These are phyloP conservation scores for Cyrtorhinus lividipennis DNA, from an alignment of 1,140 invertebrate species.

Conservation along the genomic window DNA sequence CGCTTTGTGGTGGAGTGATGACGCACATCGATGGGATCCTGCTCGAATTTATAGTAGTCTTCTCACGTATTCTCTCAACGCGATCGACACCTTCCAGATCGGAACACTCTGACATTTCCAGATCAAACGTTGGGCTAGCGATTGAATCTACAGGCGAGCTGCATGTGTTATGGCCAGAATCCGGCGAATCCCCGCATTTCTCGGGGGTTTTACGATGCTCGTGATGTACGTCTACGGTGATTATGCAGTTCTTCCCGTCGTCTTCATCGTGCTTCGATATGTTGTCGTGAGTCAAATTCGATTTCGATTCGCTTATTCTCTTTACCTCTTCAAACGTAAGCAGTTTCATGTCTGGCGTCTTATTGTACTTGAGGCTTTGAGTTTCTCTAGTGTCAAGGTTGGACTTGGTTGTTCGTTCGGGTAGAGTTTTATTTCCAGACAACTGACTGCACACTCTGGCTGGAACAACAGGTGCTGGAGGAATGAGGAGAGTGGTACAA, in stretches of 20 bases:
- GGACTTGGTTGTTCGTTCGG: slow-evolving; percentile 17
- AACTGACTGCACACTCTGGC: slow-evolving; percentile 47
- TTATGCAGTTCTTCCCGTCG: slow-evolving; percentile 21
- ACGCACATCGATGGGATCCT: slow-evolving; percentile 85
- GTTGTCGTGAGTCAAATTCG: slow-evolving; percentile 25
- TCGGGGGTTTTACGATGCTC: slow-evolving; percentile 20
- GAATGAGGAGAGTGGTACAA: slow-evolving; percentile 52
- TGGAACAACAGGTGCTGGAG: slow-evolving; percentile 39
- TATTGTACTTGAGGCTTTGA: slow-evolving; percentile 22
- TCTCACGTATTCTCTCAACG: slow-evolving; percentile 66
- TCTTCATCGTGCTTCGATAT: slow-evolving; percentile 21
- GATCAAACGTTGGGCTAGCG: slow-evolving; percentile 53
- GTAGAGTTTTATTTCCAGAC: slow-evolving; percentile 21
- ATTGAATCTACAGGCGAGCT: slow-evolving; percentile 62
- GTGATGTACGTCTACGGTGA: slow-evolving; percentile 26
- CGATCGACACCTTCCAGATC: slow-evolving; percentile 66
- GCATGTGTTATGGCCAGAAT: slow-evolving; percentile 65
- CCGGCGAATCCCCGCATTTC: slow-evolving; percentile 34
- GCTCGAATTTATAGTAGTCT: slow-evolving; percentile 72
- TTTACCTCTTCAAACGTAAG: slow-evolving; percentile 18
- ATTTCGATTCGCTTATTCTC: slow-evolving; percentile 18
- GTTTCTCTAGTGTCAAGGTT: slow-evolving; percentile 20
- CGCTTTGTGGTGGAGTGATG: slow-evolving; percentile 72
- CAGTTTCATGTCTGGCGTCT: slow-evolving; percentile 29
- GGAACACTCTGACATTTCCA: slow-evolving; percentile 60